Conservation (phyloP, 1,140 invertebrate species). For the Apis mellifera region DNA sequence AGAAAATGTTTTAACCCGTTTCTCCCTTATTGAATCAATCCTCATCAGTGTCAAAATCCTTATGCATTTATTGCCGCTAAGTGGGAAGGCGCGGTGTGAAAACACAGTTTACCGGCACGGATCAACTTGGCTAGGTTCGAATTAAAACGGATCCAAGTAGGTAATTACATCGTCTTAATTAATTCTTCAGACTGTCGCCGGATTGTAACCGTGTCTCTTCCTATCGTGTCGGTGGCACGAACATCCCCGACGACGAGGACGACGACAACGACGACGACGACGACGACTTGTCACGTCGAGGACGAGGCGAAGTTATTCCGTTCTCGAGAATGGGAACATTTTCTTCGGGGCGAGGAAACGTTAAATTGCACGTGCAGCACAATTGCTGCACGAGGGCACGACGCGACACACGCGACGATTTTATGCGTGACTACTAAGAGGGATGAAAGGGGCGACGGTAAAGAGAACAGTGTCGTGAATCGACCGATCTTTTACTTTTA, state of each 20-base stretch:
- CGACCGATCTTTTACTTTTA: neutral
- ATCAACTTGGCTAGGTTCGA: slow-evolving; percentile 27
- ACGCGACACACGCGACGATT: slow-evolving; percentile 18
- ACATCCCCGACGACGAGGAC: neutral
- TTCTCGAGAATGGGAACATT: neutral
- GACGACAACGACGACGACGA: neutral
- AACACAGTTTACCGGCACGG: slow-evolving; percentile 4
- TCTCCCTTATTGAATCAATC: slow-evolving; percentile 16
- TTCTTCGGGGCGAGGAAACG: neutral
- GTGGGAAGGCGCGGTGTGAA: neutral
- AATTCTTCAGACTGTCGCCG: slow-evolving; percentile 41
- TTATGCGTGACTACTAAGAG: neutral
- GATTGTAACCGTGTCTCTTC: neutral
- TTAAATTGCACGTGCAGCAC: slow-evolving; percentile 40
- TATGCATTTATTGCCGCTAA: slow-evolving; percentile 10
- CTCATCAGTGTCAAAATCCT: neutral
- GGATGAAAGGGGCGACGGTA: neutral
- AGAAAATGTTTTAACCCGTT: neutral
- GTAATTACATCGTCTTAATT: slow-evolving; percentile 54
- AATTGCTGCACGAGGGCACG: neutral
- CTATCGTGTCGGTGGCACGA: neutral
- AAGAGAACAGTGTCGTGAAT: neutral
- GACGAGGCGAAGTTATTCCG: slow-evolving; percentile 29
- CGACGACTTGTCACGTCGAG: slow-evolving; percentile 26
- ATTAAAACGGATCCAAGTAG: slow-evolving; percentile 42